Conservation (phyloP, 2,797 vertebrate genomes). For the Parambassis ranga region DNA sequence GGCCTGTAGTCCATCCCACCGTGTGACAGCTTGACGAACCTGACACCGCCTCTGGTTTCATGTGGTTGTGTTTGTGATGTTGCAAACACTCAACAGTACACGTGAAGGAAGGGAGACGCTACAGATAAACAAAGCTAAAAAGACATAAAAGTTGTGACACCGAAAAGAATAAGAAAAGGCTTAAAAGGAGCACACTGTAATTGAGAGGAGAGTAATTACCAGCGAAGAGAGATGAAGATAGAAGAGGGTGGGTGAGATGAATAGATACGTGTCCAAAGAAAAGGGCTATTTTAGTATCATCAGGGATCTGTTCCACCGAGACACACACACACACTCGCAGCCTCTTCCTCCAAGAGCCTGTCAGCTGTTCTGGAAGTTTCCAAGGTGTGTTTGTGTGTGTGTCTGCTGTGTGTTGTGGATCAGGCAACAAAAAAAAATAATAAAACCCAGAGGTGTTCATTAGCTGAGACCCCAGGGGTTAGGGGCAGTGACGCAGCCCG, state of each 20-base stretch:
- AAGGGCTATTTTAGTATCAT: slow-evolving; percentile 19
- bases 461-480: slow-evolving; percentile 40
- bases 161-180: too few relatives aligned
- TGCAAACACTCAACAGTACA: not conserved
- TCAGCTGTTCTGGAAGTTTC: slow-evolving; percentile 32
- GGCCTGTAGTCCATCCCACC: not conserved
- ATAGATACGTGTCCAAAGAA: slow-evolving; percentile 33
- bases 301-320: slow-evolving; percentile 2
- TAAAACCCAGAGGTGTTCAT: slow-evolving; percentile 70
- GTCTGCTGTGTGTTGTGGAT: not conserved
- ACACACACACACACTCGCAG: slow-evolving; percentile 11
- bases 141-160: too few relatives aligned
- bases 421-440: not conserved
- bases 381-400: slow-evolving; percentile 4
- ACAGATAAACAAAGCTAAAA: too few relatives aligned
- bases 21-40: slow-evolving; percentile 1
- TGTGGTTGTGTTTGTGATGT: not conserved
- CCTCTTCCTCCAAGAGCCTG: slow-evolving; percentile 2
- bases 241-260: slow-evolving; percentile 22
- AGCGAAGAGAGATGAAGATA: slow-evolving; percentile 14
- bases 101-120: too few relatives aligned
- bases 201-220: slow-evolving; percentile 24
- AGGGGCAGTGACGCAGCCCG: not conserved
- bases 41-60: slow-evolving; percentile 12
- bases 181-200: not conserved